Conservation (phyloP, 1,140 invertebrate genomes). For the Ericerus pela region DNA sequence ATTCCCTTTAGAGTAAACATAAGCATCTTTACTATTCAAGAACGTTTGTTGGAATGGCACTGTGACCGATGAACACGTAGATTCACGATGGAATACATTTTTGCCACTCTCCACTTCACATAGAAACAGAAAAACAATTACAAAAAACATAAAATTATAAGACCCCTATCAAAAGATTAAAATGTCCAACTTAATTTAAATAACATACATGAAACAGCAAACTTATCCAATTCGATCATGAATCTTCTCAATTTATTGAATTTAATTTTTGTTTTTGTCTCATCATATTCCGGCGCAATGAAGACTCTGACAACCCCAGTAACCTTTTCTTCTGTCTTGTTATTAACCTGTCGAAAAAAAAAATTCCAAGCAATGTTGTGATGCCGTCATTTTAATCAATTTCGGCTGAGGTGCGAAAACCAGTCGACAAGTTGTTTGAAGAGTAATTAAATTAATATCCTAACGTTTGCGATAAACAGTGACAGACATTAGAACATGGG, state of each 20-base stretch:
- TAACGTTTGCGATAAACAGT: too few species aligned
- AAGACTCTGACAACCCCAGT: constrained; percentile 42
- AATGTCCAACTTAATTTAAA: too few species aligned
- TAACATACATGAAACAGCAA: constrained; percentile 35
- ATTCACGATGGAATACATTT: constrained; percentile 38
- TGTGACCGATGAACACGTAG: constrained; percentile 41
- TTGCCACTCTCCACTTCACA: constrained; percentile 36
- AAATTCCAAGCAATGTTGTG: too few species aligned
- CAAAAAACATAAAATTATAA: too few species aligned
- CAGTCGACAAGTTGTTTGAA: too few species aligned
- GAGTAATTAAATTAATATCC: too few species aligned
- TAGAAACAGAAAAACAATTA: too few species aligned
- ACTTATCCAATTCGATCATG: constrained; percentile 43
- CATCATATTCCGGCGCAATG: constrained; percentile 38
- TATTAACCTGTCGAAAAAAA: constrained; percentile 26
- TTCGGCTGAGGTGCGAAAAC: too few species aligned
- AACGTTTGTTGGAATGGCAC: constrained; percentile 46
- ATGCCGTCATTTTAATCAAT: too few species aligned
- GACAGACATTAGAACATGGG: too few species aligned
- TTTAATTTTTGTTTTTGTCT: constrained; percentile 32
- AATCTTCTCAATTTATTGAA: constrained; percentile 35
- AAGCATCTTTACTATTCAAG: constrained; percentile 32
- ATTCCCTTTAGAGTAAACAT: background rate
- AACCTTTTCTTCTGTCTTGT: constrained; percentile 23
- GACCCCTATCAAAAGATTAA: too few species aligned